Conservation (phyloP, 2,888 invertebrate genomes). For the Physocephala rufipes region DNA sequence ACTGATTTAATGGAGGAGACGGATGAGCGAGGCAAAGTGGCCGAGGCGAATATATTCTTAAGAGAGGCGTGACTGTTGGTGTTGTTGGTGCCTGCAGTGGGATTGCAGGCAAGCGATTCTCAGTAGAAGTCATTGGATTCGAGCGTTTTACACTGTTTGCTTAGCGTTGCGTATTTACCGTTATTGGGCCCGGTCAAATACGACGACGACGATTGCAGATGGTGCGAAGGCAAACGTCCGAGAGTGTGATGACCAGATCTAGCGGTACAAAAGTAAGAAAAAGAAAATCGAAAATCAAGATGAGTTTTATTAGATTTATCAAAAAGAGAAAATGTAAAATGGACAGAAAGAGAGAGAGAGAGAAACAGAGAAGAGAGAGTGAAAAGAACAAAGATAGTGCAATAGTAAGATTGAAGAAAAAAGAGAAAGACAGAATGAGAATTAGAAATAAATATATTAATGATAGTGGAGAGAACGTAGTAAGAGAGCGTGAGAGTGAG, state of each 20-base stretch:
- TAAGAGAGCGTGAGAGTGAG: slow-evolving; percentile 2
- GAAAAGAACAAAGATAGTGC: slow-evolving; percentile 2
- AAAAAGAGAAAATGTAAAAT: no score
- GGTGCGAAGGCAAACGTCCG: slow-evolving; percentile 71
- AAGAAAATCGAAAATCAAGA: no score
- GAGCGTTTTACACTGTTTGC: slow-evolving; percentile 94
- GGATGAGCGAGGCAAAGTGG: slow-evolving; percentile 63
- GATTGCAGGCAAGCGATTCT: slow-evolving; percentile 74
- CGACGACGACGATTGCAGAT: slow-evolving; percentile 65
- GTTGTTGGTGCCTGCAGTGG: slow-evolving; percentile 66
- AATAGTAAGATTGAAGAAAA: slow-evolving; percentile 8
- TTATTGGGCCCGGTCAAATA: slow-evolving; percentile 74
- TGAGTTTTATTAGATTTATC: no score
- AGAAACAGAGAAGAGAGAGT: slow-evolving; percentile 11
- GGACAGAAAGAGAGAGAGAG: not conserved
- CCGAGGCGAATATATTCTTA: slow-evolving; percentile 62
- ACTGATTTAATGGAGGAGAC: slow-evolving; percentile 63
- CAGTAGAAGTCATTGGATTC: slow-evolving; percentile 95
- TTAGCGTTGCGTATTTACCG: slow-evolving; percentile 92
- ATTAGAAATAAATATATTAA: not conserved
- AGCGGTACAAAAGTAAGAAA: no score
- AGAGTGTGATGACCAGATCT: slow-evolving; percentile 71
- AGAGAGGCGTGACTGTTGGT: slow-evolving; percentile 50
- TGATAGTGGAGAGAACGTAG: not conserved
- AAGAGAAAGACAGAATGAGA: not conserved